Conservation (phyloP, 1,140 invertebrate species). For the Wiebesia pumilae region DNA sequence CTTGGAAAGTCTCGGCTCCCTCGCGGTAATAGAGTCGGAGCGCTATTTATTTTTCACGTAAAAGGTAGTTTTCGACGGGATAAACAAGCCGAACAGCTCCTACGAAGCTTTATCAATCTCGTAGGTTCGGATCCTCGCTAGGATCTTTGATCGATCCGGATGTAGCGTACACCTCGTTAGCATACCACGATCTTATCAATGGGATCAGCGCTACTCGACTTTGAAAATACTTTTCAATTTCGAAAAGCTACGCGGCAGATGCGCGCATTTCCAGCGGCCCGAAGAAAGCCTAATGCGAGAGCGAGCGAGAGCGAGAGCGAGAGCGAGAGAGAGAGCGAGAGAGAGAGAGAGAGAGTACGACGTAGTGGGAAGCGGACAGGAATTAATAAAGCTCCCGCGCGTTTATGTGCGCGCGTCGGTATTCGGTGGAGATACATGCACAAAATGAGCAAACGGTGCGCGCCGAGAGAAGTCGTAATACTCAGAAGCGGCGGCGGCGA, state of each 20-base stretch:
- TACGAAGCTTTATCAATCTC: background rate
- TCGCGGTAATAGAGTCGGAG: too few relatives aligned
- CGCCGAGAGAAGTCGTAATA: slow-evolving; percentile 14
- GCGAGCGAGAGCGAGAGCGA: too few relatives aligned
- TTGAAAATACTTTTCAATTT: too few relatives aligned
- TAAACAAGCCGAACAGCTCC: too few relatives aligned
- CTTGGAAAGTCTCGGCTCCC: too few relatives aligned
- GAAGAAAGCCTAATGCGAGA: too few relatives aligned
- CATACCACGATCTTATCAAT: background rate
- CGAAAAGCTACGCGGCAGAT: background rate
- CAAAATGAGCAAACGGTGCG: slow-evolving; percentile 8
- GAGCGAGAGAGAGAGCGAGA: too few relatives aligned
- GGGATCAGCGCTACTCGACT: background rate
- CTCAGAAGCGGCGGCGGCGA: slow-evolving; percentile 24
- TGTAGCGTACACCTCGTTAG: background rate
- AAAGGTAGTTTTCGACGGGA: too few relatives aligned
- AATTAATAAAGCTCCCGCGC: slow-evolving; percentile 16
- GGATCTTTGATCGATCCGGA: background rate
- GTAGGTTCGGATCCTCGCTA: background rate
- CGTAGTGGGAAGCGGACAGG: background rate
- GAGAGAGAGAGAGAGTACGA: background rate
- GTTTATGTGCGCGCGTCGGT: too few relatives aligned
- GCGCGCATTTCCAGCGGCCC: too few relatives aligned
- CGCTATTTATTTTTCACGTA: too few relatives aligned
- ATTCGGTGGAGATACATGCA: background rate